Evolutionary conservation across 2,797 vertebrate genomes (phyloP).

Genomic region (Karalla daura): DNA sequence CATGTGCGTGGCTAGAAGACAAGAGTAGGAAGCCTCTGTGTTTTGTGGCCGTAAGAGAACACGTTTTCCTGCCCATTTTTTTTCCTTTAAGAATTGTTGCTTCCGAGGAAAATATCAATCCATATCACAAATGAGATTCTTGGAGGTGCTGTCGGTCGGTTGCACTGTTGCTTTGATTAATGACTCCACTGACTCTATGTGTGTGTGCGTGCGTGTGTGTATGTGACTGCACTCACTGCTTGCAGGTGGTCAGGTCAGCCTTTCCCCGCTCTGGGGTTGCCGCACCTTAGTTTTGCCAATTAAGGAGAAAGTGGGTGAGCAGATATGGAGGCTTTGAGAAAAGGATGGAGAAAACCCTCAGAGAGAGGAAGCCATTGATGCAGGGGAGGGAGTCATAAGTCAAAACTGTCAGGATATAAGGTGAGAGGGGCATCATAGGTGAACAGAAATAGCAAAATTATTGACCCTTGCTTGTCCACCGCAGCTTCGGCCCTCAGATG

Average conservation of each 20-base stretch:
- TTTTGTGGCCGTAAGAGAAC: background rate
- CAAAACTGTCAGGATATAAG: constrained; percentile 5
- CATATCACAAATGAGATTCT: constrained; percentile 1
- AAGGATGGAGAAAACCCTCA: constrained; percentile 2
- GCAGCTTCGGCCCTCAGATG: constrained; percentile 8
- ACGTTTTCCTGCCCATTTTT: background rate
- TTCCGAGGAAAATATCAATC: too few relatives aligned
- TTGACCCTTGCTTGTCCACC: constrained; percentile 1
- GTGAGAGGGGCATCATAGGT: background rate
- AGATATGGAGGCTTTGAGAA: background rate
- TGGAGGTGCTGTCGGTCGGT: constrained; percentile 13
- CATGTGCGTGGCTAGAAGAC: background rate
- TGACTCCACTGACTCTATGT: constrained; percentile 6
- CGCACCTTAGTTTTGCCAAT: constrained; percentile 33
- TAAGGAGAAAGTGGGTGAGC: constrained; percentile 27
- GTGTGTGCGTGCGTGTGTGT: background rate
- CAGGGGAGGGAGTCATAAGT: constrained; percentile 15
- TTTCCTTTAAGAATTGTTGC: background rate
- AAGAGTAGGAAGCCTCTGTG: background rate
- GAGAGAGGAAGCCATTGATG: background rate
- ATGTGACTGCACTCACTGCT: background rate
- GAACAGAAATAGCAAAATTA: constrained; percentile 11
- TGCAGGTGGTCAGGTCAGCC: constrained; percentile 28
- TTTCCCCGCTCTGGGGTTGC: background rate
- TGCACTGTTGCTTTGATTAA: constrained; percentile 33